These are phyloP conservation scores for Diorhabda sublineata DNA, from an alignment of 1,140 invertebrate genomes.

Conservation along the genomic window DNA sequence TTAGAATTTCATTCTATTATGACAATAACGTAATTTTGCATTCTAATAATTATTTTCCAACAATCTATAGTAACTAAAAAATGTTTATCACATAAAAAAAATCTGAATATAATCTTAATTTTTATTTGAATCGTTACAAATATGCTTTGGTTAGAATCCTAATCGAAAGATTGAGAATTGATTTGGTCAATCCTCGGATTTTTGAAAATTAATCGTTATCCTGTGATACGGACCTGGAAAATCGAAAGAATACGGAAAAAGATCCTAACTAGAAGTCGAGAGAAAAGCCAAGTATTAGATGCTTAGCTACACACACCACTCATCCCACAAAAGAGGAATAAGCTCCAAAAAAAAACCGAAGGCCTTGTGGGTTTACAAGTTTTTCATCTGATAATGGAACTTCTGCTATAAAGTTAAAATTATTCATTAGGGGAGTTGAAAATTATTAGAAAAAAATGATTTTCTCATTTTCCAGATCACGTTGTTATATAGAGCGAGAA, in stretches of 20 bases:
- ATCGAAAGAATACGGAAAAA: neutral
- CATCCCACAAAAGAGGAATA: constrained; percentile 2
- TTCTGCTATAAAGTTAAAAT: neutral
- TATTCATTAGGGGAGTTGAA: neutral
- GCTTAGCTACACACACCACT: neutral
- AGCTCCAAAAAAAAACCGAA: neutral
- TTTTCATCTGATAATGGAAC: neutral
- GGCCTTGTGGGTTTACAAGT: neutral
- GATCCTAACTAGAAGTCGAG: neutral
- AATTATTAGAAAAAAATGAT: neutral
- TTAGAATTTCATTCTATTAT: too few species aligned
- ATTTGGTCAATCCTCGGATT: too few species aligned
- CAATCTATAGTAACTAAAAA: too few species aligned
- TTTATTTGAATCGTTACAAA: too few species aligned
- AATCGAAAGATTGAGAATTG: too few species aligned
- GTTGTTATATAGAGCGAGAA: too few species aligned
- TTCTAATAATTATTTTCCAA: too few species aligned
- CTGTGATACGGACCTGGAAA: neutral
- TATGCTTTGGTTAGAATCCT: too few species aligned
- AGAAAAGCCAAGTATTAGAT: neutral
- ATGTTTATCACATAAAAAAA: too few species aligned
- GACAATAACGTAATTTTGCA: too few species aligned
- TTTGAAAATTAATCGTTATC: too few species aligned
- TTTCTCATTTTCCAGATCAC: neutral
- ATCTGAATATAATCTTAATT: too few species aligned